phyloP scores from a whole-genome alignment of 1,140 invertebrate genomes.

The Anagrus nilaparvatae region DNA sequence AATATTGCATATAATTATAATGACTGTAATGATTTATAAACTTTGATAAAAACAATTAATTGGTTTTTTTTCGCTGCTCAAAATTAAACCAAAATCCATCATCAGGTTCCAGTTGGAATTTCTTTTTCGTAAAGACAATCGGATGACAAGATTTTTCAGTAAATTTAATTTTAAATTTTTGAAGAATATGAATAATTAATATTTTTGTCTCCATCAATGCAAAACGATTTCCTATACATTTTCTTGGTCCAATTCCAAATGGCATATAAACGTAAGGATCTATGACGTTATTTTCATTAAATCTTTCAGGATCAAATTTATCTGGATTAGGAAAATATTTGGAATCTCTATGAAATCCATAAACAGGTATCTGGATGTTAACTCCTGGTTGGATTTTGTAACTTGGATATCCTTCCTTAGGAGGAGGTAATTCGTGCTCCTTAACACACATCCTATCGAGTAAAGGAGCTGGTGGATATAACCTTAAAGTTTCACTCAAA shows the following conservation, averaged over 20 bases:
- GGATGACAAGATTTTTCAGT: conserved; percentile 31
- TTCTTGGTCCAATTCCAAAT: conserved; percentile 46
- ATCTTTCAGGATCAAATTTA: conserved; percentile 45
- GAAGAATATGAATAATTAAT: conserved; percentile 23
- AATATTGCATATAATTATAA: too few relatives aligned
- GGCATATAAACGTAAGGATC: conserved; percentile 39
- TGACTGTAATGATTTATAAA: too few relatives aligned
- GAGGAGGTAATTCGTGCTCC: conserved; percentile 19
- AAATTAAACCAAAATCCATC: conserved; percentile 34
- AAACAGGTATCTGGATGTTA: conserved; percentile 36
- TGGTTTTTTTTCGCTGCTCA: conserved; percentile 14
- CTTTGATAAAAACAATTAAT: too few relatives aligned
- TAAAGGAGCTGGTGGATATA: conserved; percentile 46
- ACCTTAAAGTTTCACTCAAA: conserved; percentile 41
- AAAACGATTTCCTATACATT: conserved; percentile 35
- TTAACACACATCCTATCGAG: conserved; percentile 41
- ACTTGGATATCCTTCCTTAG: conserved; percentile 10
- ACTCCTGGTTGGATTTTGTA: conserved; percentile 25
- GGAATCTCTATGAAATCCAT: conserved; percentile 42
- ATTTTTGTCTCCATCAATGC: conserved; percentile 41
- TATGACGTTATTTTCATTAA: conserved; percentile 39
- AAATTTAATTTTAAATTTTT: conserved; percentile 28
- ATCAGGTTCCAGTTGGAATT: conserved; percentile 25
- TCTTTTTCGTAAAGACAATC: conserved; percentile 25
- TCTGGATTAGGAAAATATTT: conserved; percentile 43